Base-by-base conservation (phyloP, 2,113 vertebrate genomes). In the Coregonus clupeaformis region DNA sequence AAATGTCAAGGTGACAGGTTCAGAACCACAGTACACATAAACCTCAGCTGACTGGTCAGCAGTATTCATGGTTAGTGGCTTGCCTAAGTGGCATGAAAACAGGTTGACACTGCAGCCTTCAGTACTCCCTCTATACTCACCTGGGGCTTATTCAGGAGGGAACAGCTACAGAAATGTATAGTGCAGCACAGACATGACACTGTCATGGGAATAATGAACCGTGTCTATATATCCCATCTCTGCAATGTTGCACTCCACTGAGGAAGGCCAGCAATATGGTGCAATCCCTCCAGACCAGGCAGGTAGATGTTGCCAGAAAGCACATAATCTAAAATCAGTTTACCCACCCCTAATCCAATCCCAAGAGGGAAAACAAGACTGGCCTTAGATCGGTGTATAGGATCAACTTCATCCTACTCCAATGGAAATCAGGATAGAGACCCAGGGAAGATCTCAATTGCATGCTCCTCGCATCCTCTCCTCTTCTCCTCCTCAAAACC, bases 191-290 rank as follows among this genome's bases (percentile, higher is more conserved):
- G 78, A 71, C 71, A 63, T 6, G 2, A 80, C 81, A 75, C 75
- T 86, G 82, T 72, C 73, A 78, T 80, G 69, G 49, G 64, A 65
- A 69, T 85, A 80, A 85, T 79, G 80, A 64, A 80, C 76, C 47
- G 71, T 87, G 84, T 84, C 36, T 83, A 27, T 76, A 67, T 76
- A 74, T 74, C 71, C 81, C 80, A 68, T 81, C 78, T 80, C 75
- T 84, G 84, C 80, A 84, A 81, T 70, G 74, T 84, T 90, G 80
- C 85, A 80, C 81, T 79, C 77, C 74, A 13, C 78, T 85, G 85
- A 82, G 80, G 85, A 84, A 42, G 36, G 36, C 36, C 36, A 42
- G 36, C 36, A 42, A 42, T 42, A 42, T 42, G 36, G 7, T 42
- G 36, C 36, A 45, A 14, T 22, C 7, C 32, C 67, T 42, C 36